Evolutionary conservation across 2,888 invertebrate species (phyloP).

Genomic region (Odiellus spinosus): DNA sequence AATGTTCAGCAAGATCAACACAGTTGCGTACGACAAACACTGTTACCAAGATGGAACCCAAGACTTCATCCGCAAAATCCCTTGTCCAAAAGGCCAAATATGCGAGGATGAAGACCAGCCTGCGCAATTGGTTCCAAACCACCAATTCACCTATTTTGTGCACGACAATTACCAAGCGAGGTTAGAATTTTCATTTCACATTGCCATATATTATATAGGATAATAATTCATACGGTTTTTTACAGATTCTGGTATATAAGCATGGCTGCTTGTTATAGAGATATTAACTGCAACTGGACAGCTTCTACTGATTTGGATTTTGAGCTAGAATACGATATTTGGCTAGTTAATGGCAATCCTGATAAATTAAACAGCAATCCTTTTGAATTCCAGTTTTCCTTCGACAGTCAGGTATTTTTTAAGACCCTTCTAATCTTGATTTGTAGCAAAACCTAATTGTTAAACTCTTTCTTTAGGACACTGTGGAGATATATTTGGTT

Average conservation of each 20-base stretch:
- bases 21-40: conserved; percentile 62
- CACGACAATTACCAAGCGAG: conserved; percentile 76
- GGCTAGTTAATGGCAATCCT: conserved; percentile 92
- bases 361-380: conserved; percentile 62
- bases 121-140: conserved; percentile 63
- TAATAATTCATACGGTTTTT: conserved; percentile 13
- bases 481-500: conserved; percentile 71
- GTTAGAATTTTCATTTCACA: conserved; percentile 33
- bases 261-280: conserved; percentile 76
- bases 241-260: conserved; percentile 88
- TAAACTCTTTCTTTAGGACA: conserved; percentile 45
- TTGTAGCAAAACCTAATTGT: no score
- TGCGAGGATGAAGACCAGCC: conserved; percentile 77
- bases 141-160: conserved; percentile 88
- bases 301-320: conserved; percentile 24
- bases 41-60: conserved; percentile 62
- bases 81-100: conserved; percentile 55
- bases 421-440: no score
- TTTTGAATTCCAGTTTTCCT: conserved; percentile 86
- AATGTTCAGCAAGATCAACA: conserved; percentile 73
- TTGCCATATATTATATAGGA: conserved; percentile 2
- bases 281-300: conserved; percentile 64
- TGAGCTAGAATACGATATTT: conserved; percentile 66
- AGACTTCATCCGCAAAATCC: conserved; percentile 65
- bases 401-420: conserved; percentile 55